Conservation (phyloP, 2,113 vertebrate genomes). For the mouse (Mus musculus) region DNA sequence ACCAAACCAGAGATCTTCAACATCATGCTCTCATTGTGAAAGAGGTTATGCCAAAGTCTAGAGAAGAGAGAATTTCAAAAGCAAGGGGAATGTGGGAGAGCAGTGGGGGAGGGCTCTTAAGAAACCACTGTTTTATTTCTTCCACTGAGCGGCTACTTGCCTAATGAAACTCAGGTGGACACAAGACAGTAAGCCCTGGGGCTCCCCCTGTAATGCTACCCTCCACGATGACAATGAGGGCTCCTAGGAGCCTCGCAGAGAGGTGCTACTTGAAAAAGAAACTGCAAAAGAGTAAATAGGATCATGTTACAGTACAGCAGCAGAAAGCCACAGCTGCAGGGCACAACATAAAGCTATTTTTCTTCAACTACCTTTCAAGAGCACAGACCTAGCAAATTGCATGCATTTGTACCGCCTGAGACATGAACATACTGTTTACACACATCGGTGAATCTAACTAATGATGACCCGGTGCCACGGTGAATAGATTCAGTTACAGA, state of each 20-base stretch:
- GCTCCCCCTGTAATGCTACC: neutral
- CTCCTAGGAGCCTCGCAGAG: slow-evolving; percentile 54
- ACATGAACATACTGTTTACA: neutral
- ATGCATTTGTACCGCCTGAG: slow-evolving; percentile 47
- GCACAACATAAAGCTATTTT: slow-evolving; percentile 48
- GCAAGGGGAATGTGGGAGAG: slow-evolving; percentile 42
- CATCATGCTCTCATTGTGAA: slow-evolving; percentile 1
- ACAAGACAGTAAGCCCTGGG: neutral
- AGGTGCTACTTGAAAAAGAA: slow-evolving; percentile 73
- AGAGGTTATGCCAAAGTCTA: slow-evolving; percentile 12
- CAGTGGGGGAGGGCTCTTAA: slow-evolving; percentile 26
- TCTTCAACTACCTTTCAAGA: slow-evolving; percentile 48
- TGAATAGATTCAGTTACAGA: slow-evolving; percentile 21
- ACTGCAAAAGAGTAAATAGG: slow-evolving; percentile 53
- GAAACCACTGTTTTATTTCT: slow-evolving; percentile 65
- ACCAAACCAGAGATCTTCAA: neutral
- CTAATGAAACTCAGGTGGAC: slow-evolving; percentile 77
- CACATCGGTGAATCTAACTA: slow-evolving; percentile 22
- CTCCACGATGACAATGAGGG: neutral
- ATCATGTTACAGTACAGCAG: slow-evolving; percentile 66
- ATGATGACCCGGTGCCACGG: slow-evolving; percentile 35
- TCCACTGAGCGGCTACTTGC: slow-evolving; percentile 24
- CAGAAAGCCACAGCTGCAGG: slow-evolving; percentile 60
- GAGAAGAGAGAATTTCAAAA: slow-evolving; percentile 43
- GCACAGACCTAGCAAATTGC: slow-evolving; percentile 46